These are phyloP conservation scores for Lithobates pipiens DNA, from an alignment of 2,797 vertebrate species.

Conservation along the genomic window DNA sequence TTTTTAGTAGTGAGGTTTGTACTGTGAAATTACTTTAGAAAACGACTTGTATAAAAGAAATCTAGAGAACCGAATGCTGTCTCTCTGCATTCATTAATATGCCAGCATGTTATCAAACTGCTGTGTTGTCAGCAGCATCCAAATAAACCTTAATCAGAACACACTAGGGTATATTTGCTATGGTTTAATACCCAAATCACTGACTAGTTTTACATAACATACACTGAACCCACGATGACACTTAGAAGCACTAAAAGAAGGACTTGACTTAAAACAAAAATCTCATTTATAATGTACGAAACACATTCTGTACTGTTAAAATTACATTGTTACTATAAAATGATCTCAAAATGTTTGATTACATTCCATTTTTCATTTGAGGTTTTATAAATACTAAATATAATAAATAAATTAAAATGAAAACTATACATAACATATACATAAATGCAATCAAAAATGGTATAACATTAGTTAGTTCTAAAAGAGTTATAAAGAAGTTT, in stretches of 20 bases:
- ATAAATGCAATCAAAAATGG: no score
- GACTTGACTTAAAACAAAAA: background rate
- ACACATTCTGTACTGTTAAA: background rate
- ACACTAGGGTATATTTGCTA: constrained; percentile 52
- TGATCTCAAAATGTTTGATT: background rate
- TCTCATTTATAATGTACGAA: background rate
- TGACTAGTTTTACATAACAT: constrained; percentile 37
- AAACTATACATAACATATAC: no score
- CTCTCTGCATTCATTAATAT: constrained; percentile 51
- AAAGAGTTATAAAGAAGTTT: no score
- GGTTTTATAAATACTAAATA: background rate
- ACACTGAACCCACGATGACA: background rate
- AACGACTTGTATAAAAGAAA: constrained; percentile 38
- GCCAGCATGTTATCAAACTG: constrained; percentile 56
- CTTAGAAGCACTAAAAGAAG: background rate
- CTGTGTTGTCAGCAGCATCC: constrained; percentile 52
- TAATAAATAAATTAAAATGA: background rate
- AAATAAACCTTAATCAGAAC: constrained; percentile 59
- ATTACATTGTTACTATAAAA: background rate
- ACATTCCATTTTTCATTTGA: no score
- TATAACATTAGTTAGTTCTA: no score
- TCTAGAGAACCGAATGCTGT: constrained; percentile 42
- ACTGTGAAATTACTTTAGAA: constrained; percentile 32
- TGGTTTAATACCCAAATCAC: constrained; percentile 49
- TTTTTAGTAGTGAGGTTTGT: constrained; percentile 34